These are phyloP conservation scores for Ornithoptera priamus DNA, from an alignment of 2,888 invertebrate genomes.

Conservation along the genomic window DNA sequence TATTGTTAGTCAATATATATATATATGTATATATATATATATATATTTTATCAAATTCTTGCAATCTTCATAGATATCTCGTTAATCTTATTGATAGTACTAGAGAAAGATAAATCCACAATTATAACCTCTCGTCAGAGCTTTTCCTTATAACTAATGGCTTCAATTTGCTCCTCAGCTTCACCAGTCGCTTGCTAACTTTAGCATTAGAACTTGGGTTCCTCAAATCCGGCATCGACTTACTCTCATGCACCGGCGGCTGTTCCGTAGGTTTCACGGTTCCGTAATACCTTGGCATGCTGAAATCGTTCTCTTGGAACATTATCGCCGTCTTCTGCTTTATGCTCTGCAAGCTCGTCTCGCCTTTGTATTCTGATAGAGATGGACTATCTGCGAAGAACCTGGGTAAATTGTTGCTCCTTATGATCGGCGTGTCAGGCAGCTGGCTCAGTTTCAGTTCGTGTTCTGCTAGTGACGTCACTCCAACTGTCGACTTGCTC, in stretches of 20 bases:
- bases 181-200: constrained; percentile 70
- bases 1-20: no score
- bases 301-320: constrained; percentile 77
- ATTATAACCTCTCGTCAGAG: constrained; percentile 62
- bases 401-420: constrained; percentile 68
- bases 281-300: constrained; percentile 83
- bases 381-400: constrained; percentile 71
- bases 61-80: neutral
- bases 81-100: neutral
- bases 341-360: constrained; percentile 70
- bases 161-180: constrained; percentile 67
- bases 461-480: constrained; percentile 49
- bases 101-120: no score
- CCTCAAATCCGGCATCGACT: constrained; percentile 75
- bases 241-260: constrained; percentile 65
- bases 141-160: constrained; percentile 73
- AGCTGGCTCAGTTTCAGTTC: constrained; percentile 64
- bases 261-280: constrained; percentile 54
- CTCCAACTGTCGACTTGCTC: constrained; percentile 70
- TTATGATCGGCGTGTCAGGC: constrained; percentile 75
- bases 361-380: constrained; percentile 64
- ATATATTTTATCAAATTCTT: neutral
- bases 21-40: no score
- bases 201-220: constrained; percentile 54
- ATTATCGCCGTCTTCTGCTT: constrained; percentile 76